These are phyloP conservation scores for Dendrocopos noguchii DNA, from an alignment of 2,113 vertebrate genomes.

Conservation along the genomic window DNA sequence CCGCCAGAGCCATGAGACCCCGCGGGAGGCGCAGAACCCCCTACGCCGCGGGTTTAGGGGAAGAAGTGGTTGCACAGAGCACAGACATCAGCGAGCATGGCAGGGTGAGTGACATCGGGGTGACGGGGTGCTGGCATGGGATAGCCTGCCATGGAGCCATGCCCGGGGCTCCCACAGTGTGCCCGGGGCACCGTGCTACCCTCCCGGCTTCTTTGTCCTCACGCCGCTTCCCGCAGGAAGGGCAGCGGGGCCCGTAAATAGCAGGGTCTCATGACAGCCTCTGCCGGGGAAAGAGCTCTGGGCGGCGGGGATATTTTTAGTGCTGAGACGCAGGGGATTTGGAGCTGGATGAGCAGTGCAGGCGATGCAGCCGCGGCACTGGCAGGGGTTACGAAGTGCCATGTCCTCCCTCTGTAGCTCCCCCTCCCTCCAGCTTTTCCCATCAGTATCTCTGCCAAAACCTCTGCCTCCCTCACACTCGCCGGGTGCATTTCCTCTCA, in stretches of 20 bases:
- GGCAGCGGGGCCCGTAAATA: constrained; percentile 64
- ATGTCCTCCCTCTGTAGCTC: neutral
- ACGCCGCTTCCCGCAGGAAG: neutral
- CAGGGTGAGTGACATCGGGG: neutral
- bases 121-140: neutral
- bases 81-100: neutral
- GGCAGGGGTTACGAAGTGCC: constrained; percentile 34
- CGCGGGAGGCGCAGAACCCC: neutral
- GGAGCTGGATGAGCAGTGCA: constrained; percentile 5
- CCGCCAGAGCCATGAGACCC: neutral
- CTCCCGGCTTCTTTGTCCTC: neutral
- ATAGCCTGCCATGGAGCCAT: neutral
- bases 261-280: constrained; percentile 71
- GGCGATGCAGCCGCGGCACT: neutral
- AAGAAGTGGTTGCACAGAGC: neutral
- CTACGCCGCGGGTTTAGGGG: neutral
- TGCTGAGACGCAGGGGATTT: constrained; percentile 57
- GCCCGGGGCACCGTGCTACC: neutral
- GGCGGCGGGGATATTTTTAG: constrained; percentile 71
- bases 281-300: constrained; percentile 53
- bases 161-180: neutral
- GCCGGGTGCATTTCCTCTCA: constrained; percentile 37
- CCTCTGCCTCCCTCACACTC: neutral
- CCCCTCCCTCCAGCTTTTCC: neutral
- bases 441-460: constrained; percentile 34